Evolutionary conservation across 2,888 invertebrate genomes (phyloP).

Genomic region (Theretra japonica): DNA sequence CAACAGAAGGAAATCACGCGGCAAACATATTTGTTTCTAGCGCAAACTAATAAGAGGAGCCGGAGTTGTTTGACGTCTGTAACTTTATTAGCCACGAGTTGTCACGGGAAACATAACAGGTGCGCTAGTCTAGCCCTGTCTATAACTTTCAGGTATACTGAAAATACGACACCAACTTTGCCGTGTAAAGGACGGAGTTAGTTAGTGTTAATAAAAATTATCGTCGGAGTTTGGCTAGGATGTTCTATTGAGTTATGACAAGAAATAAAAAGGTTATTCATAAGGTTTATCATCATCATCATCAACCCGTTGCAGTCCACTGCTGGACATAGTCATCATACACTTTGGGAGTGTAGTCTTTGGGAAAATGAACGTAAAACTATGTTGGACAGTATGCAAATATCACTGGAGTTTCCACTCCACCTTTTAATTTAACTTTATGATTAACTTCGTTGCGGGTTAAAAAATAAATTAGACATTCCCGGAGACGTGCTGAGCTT

Average conservation of each 20-base stretch:
- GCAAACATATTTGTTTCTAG: conserved; percentile 45
- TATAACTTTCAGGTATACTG: conserved; percentile 20
- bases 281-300: too few relatives aligned
- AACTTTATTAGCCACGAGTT: conserved; percentile 43
- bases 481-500: too few relatives aligned
- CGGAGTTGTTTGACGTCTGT: conserved; percentile 43
- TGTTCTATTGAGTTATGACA: not conserved
- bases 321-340: too few relatives aligned
- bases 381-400: too few relatives aligned
- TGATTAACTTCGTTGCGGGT: too few relatives aligned
- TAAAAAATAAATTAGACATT: too few relatives aligned
- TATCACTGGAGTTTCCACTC: too few relatives aligned
- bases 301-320: too few relatives aligned
- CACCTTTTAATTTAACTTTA: too few relatives aligned
- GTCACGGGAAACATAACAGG: conserved; percentile 26
- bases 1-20: conserved; percentile 21
- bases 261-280: not conserved
- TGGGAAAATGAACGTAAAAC: too few relatives aligned
- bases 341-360: too few relatives aligned
- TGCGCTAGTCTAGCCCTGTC: conserved; percentile 20
- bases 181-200: not conserved
- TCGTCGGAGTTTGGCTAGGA: not conserved
- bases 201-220: not conserved
- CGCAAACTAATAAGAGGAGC: conserved; percentile 45
- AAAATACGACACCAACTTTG: conserved; percentile 10